Base-by-base conservation (phyloP, 2,888 invertebrate species). In the Meloe dianella region DNA sequence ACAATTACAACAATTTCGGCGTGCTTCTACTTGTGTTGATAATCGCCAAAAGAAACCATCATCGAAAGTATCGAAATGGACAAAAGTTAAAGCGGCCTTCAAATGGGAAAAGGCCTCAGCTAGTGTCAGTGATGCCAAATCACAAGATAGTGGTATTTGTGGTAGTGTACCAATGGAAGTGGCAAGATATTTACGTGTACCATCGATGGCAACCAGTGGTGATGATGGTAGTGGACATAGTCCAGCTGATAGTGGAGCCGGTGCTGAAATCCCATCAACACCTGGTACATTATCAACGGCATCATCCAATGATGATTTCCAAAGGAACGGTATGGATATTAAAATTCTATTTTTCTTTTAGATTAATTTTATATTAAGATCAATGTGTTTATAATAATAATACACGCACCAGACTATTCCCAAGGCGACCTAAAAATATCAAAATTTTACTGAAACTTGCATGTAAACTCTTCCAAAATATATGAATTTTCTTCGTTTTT, bases 61-160 rank as follows among this genome's bases (percentile, higher is more conserved):
- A 0, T n/a, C n/a, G n/a, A 91, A 91, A 78, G 89, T 92, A 60
- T 94, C 94, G 0, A 95, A 95, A 79, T 95, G 95, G 95, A 94
- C 93, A 0, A 91, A 91, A 84, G 95, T 95, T 10, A 95, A 95
- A 82, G 93, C 94, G 57, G 95, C 95, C 14, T 92, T 94, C 77
- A 93, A 92, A 75, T 94, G 93, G 93, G 93, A 94, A 79, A 90
- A 91, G 74, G 92, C 92, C 0, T 83, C 82, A 9, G 77, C 80
- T 10, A 80, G 77, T 22, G 82, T 83, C 24, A 78, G 77, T 61
- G 82, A 82, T 64, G 80, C 84, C 61, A 84, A 85, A 77, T 81
- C 84, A 60, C 79, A 84, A 74, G 78, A 84, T 76, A 77, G 85
- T 78, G 84, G 85, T 12, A 80, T 85, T 58, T 84, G 85, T 32